A percentile compares a stretch with the other conserved stretches of the same genome.
Evolutionary conservation across 2,888 invertebrate species (phyloP).

Genomic region (Copidosoma aretas): DNA sequence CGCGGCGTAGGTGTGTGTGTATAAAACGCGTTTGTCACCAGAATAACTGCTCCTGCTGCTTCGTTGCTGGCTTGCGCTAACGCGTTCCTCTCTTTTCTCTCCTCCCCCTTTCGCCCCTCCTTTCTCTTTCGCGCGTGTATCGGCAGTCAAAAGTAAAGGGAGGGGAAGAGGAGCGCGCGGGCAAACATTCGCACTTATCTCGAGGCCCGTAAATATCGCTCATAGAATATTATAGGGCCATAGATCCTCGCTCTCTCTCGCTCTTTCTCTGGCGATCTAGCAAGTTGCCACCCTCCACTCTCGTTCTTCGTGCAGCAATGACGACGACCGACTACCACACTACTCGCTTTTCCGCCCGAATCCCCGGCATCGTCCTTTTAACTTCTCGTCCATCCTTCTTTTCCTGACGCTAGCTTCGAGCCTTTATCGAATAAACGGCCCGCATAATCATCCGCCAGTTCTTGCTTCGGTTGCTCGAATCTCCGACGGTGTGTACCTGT

Average conservation of each 20-base stretch:
- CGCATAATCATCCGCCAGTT: constrained; percentile 47
- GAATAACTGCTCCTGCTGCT: background rate
- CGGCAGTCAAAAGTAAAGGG: constrained; percentile 7
- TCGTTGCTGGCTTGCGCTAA: background rate
- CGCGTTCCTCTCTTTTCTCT: constrained; percentile 31
- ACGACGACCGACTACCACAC: too few species aligned
- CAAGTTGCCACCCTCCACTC: constrained; percentile 26
- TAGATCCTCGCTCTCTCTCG: constrained; percentile 48
- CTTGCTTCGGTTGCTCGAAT: background rate
- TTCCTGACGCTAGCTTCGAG: constrained; percentile 43
- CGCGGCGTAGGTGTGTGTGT: constrained; percentile 8
- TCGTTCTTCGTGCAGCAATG: constrained; percentile 6
- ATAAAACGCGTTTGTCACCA: constrained; percentile 39
- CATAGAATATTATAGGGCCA: constrained; percentile 57
- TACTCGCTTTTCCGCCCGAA: constrained; percentile 35
- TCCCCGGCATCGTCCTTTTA: constrained; percentile 36
- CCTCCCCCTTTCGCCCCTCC: constrained; percentile 4
- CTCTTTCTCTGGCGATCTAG: constrained; percentile 39
- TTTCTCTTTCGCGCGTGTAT: constrained; percentile 2
- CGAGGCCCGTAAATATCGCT: constrained; percentile 57
- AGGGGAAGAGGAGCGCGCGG: constrained; percentile 20
- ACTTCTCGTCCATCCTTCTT: constrained; percentile 43
- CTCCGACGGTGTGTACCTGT: background rate
- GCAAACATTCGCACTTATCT: constrained; percentile 57
- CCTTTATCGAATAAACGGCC: constrained; percentile 55